Base-by-base conservation (phyloP, 2,113 vertebrate genomes). In the Machaerirhynchus nigripectus region DNA sequence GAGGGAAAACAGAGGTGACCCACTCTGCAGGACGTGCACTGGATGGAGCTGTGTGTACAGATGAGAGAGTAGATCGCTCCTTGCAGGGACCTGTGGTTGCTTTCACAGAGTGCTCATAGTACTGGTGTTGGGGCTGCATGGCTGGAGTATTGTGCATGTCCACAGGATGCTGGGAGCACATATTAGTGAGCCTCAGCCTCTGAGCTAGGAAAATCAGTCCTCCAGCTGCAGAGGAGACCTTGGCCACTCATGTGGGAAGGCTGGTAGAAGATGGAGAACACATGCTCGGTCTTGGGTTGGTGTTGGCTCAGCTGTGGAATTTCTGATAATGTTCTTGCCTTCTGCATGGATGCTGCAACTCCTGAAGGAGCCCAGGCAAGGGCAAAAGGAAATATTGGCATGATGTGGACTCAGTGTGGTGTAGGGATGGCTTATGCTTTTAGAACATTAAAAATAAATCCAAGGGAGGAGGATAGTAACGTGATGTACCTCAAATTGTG, bases 21-120 rank as follows among this genome's bases (percentile, higher is more conserved):
- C 22, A 5, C 57, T 83, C 8, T 1, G 2, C 1, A 4, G n/a
- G 33, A 33, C 0, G 0, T 47, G 39, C 0, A 0, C 59, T 46
- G 87, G 55, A 8, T 19, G 39, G 49, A 73, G 11, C 27, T 67
- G n/a, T 40, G 23, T 44, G 57, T 70, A 23, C 19, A 28, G 13
- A 37, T 4, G 28, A 28, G 42, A 9, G 4, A 20, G 49, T 6
- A 14, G 26, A 7, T 42, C 0, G 0, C 14, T 65, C n/a, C 46
- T 64, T 0, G 0, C 21, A 6, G 2, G 4, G 19, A 76, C 50
- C 53, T 64, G 21, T 33, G n/a, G 6, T 47, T 71, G 40, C 49
- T 79, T n/a, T 74, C 61, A 11, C 40, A 33, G 35, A 16, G 65
- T 3, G 24, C 55, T 56, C 0, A 1, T n/a, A 24, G 52, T 46